Evolutionary conservation across 2,113 vertebrate genomes (phyloP).

Genomic region (Eonycteris spelaea): DNA sequence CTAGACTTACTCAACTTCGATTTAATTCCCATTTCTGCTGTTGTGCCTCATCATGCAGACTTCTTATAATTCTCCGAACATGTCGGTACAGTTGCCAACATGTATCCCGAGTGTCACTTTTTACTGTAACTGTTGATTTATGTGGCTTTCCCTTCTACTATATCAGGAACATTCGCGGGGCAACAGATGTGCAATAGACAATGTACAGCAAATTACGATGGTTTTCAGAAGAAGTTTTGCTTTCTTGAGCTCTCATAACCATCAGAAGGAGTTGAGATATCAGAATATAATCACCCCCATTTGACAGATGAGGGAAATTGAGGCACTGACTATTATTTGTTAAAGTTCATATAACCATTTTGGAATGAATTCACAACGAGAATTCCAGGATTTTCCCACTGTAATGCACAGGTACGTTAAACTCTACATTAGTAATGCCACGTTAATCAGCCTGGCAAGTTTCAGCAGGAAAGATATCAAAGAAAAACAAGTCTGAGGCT

Average conservation of each 20-base stretch:
- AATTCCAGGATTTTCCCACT: background rate
- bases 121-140: background rate
- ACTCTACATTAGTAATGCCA: background rate
- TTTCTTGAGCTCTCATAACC: background rate
- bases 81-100: background rate
- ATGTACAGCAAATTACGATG: background rate
- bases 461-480: constrained; percentile 13
- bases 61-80: background rate
- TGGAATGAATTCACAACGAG: background rate
- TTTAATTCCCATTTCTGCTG: background rate
- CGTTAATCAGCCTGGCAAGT: background rate
- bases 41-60: background rate
- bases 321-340: background rate
- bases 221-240: background rate
- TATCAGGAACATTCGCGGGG: background rate
- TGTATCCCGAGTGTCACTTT: background rate
- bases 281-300: background rate
- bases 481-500: constrained; percentile 34
- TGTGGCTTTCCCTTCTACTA: background rate
- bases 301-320: constrained; percentile 23
- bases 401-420: background rate
- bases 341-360: background rate
- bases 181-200: background rate
- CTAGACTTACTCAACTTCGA: background rate
- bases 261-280: background rate